A percentile compares a stretch with the other conserved stretches of the same genome.
Evolutionary conservation across 2,113 vertebrate genomes (phyloP).

Genomic region (Menidia beryllina): DNA sequence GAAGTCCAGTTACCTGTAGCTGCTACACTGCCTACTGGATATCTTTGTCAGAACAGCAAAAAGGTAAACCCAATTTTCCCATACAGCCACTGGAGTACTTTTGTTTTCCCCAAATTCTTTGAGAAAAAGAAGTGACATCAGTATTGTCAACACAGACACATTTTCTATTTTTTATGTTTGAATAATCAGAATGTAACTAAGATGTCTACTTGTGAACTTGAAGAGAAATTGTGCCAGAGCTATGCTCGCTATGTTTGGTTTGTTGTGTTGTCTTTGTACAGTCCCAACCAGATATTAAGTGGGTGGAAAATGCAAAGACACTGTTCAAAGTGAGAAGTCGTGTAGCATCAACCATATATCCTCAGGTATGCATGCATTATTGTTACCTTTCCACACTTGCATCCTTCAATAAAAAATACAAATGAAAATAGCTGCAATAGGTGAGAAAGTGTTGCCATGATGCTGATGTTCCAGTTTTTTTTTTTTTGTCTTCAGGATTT

Average conservation of each 20-base stretch:
- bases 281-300: conserved; percentile 87
- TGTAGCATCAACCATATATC: conserved; percentile 92
- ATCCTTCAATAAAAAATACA: not conserved
- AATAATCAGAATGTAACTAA: too few species aligned
- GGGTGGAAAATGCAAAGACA: conserved; percentile 94
- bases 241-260: not conserved
- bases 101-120: too few species aligned
- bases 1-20: conserved; percentile 91
- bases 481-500: conserved; percentile 85
- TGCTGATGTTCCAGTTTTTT: conserved; percentile 6
- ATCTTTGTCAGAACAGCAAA: conserved; percentile 87
- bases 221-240: too few species aligned
- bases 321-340: conserved; percentile 92
- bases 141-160: not conserved
- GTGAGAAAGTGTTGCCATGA: not conserved
- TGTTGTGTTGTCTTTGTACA: conserved; percentile 34
- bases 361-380: conserved; percentile 84
- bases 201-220: too few species aligned
- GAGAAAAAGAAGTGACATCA: not conserved
- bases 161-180: too few species aligned
- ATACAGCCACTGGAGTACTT: not conserved
- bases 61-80: conserved; percentile 78
- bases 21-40: conserved; percentile 88
- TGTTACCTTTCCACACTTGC: not conserved
- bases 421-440: not conserved